A percentile compares a stretch with the other conserved stretches of the same genome.
phyloP scores from a whole-genome alignment of 1,140 invertebrate genomes.

The Achatina immaculata region DNA sequence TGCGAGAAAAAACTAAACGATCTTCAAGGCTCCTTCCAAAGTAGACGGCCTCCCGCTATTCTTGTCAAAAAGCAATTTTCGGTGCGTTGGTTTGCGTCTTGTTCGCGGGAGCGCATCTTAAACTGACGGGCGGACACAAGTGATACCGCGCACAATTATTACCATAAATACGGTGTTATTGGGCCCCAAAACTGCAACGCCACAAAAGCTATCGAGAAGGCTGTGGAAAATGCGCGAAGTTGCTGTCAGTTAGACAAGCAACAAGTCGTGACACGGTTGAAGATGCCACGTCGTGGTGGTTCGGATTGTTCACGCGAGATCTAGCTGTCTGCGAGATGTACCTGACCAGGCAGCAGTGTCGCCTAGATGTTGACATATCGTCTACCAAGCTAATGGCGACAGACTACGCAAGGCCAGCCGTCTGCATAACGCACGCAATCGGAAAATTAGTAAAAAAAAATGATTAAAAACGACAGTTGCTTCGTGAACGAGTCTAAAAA shows the following conservation, averaged over 20 bases:
- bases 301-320: background rate
- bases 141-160: constrained; percentile 4
- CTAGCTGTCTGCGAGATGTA: background rate
- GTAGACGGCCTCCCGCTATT: background rate
- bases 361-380: background rate
- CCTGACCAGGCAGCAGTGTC: background rate
- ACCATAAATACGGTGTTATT: background rate
- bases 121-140: constrained; percentile 11
- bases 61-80: constrained; percentile 30
- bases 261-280: background rate
- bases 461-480: background rate
- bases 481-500: too few relatives aligned
- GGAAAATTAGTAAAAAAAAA: background rate
- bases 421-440: background rate
- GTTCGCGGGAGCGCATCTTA: constrained; percentile 21
- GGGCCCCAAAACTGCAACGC: background rate
- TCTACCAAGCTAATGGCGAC: background rate
- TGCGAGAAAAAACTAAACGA: constrained; percentile 6
- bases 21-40: background rate
- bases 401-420: background rate
- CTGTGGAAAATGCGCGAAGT: background rate
- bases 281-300: background rate
- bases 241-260: background rate
- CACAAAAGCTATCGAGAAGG: background rate
- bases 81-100: background rate